A percentile compares a stretch with the other conserved stretches of the same genome.
These are phyloP conservation scores for Coenobita brevimanus DNA, from an alignment of 1,140 invertebrate genomes.

Conservation along the genomic window DNA sequence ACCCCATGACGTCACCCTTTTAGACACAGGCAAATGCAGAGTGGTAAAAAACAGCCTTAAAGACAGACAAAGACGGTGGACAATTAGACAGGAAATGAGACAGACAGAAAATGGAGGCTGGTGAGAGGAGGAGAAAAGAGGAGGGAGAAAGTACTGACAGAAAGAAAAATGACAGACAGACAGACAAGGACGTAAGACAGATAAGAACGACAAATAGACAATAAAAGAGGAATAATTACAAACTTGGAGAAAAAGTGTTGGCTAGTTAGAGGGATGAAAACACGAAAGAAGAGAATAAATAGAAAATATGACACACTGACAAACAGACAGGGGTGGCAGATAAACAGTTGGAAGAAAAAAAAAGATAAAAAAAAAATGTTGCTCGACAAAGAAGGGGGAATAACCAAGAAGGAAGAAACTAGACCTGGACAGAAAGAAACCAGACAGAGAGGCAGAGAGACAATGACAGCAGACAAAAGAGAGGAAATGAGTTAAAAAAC, in stretches of 20 bases:
- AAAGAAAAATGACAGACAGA: no score
- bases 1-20: no score
- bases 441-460: no score
- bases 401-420: no score
- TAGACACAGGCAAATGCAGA: no score
- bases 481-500: no score
- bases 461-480: no score
- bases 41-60: not conserved
- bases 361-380: no score
- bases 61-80: not conserved
- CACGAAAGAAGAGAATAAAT: not conserved
- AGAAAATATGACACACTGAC: not conserved
- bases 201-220: not conserved
- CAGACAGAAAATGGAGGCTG: not conserved
- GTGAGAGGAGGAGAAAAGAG: not conserved
- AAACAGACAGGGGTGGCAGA: not conserved
- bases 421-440: no score
- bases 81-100: not conserved
- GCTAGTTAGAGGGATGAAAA: not conserved
- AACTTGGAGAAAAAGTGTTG: not conserved
- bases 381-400: no score
- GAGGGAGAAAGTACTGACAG: not conserved
- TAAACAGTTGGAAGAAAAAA: no score
- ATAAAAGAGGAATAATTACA: not conserved
- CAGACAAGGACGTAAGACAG: not conserved